Base-by-base conservation (phyloP, 2,113 vertebrate genomes). In the Mirza zaza region DNA sequence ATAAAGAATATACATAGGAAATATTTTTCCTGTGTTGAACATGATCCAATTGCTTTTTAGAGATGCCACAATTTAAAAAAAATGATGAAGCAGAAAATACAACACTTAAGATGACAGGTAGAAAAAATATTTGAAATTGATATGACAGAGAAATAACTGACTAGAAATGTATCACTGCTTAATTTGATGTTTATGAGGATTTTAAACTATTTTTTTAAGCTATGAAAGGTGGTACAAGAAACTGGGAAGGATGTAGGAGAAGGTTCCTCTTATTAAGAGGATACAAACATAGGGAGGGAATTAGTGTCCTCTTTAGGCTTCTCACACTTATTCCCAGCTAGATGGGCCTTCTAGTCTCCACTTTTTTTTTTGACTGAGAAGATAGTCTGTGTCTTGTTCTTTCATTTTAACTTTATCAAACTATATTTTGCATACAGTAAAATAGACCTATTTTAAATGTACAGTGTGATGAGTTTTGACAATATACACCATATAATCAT, bases 121-220 rank as follows among this genome's bases (percentile, higher is more conserved):
- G 27, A 77, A 68, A 71, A 91, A 83, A 68, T 27, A 61, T 10
- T 83, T 81, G 45, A 84, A 48, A 59, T 67, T 84, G 83, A 81
- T 71, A 36, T 12, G 59, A 81, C 87, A 89, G 65, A 85, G 81
- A 94, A 95, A 87, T 57, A 63, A 94, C 83, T 75, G 45, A 45
- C 39, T 39, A 55, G 63, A 90, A 90, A 39, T 48, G 14, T 18
- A 86, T 73, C 59, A 8, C 23, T 82, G 17, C 21, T 93, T 59
- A 76, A 23, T 82, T 87, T n/a, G 55, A 73, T 87, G 23, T 67
- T 95, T 70, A 65, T 94, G 80, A 89, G 52, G 48, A 83, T n/a
- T 82, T 52, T 77, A 5, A 94, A 87, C 45, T 59, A 70, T 86
- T 86, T 67, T 34, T 34, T 52, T 76, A 84, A 65, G 55, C 67